phyloP scores from a whole-genome alignment of 2,113 vertebrate genomes.

The Tupaia chinensis region DNA sequence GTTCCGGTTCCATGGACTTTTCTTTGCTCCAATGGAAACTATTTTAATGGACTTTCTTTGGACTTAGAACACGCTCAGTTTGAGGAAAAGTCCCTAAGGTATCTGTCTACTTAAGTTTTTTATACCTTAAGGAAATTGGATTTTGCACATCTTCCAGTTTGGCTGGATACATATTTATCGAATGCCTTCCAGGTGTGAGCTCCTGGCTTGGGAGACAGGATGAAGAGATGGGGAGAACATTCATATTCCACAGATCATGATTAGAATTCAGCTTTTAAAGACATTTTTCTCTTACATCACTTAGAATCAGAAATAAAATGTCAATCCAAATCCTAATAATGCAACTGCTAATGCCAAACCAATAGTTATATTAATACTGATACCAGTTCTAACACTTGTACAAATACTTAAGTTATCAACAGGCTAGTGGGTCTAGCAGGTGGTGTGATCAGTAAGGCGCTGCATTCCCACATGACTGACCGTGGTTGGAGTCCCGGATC shows the following conservation, averaged over 20 bases:
- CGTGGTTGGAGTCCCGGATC: no score
- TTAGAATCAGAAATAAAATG: not conserved
- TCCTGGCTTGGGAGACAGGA: not conserved
- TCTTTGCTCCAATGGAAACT: conserved; percentile 67
- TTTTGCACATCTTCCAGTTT: conserved; percentile 36
- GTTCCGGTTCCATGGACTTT: conserved; percentile 6
- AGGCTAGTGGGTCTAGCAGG: no score
- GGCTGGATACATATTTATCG: not conserved
- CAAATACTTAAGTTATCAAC: not conserved
- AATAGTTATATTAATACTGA: not conserved
- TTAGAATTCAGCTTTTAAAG: conserved; percentile 1
- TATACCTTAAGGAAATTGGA: not conserved
- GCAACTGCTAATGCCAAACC: no score
- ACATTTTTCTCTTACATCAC: not conserved
- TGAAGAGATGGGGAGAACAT: not conserved
- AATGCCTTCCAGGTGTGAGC: not conserved
- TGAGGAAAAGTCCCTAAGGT: conserved; percentile 26
- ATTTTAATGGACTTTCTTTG: conserved; percentile 64
- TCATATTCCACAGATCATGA: not conserved
- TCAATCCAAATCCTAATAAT: not conserved
- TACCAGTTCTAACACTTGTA: not conserved
- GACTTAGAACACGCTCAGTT: conserved; percentile 53
- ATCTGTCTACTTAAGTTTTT: conserved; percentile 47
- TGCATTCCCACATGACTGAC: no score
- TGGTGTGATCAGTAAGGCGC: no score